These are phyloP conservation scores for Pteronura brasiliensis DNA, from an alignment of 2,113 vertebrate species.

Conservation along the genomic window DNA sequence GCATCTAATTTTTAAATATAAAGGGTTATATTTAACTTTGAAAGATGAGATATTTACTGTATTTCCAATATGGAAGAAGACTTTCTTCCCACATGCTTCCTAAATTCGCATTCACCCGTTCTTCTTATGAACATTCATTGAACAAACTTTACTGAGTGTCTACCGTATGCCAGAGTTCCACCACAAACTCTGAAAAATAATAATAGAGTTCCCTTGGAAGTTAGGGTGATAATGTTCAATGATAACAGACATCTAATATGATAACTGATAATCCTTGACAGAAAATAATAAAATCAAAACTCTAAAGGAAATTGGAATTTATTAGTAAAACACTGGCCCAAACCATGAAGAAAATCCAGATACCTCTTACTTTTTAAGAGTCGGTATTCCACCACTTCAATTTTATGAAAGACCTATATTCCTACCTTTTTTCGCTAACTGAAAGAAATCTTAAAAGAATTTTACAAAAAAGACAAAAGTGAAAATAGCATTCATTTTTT, in stretches of 20 bases:
- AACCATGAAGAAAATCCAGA: neutral
- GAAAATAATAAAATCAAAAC: neutral
- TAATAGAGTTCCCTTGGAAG: neutral
- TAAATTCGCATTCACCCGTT: neutral
- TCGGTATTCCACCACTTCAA: neutral
- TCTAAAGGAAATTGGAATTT: neutral
- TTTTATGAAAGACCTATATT: neutral
- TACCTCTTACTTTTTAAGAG: neutral
- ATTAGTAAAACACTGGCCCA: neutral
- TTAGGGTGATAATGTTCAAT: neutral
- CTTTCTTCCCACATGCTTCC: neutral
- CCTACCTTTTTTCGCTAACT: neutral
- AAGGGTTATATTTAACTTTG: neutral
- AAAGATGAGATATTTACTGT: neutral
- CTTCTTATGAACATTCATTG: neutral
- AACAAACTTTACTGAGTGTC: neutral
- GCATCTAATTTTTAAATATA: neutral
- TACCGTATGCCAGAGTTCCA: neutral
- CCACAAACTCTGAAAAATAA: neutral
- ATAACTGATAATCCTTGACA: neutral
- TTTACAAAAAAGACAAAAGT: neutral
- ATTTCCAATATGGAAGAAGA: neutral
- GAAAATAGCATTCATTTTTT: neutral
- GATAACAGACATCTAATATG: neutral
- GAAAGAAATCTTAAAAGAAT: neutral